Percentiles rank a stretch among this genome's conserved stretches.
These are phyloP conservation scores for Drosophila chauvacae DNA, from an alignment of 1,140 invertebrate species.

Conservation along the genomic window DNA sequence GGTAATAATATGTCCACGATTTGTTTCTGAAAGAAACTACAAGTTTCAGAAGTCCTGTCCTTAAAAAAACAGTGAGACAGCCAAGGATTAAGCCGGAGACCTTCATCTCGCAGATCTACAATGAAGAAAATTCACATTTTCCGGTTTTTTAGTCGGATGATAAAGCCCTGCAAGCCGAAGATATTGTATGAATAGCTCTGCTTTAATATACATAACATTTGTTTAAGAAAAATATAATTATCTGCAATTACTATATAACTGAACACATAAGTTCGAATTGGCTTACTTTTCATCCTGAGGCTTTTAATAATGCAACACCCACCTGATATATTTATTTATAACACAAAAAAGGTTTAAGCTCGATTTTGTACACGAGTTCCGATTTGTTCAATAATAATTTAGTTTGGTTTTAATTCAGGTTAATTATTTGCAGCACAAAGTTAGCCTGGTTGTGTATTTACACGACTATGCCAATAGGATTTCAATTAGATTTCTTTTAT, in stretches of 20 bases:
- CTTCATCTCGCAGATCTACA: too few relatives aligned
- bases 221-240: not conserved
- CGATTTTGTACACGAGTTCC: not conserved
- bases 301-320: not conserved
- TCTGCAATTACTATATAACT: not conserved
- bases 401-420: not conserved
- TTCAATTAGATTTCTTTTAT: conserved; percentile 5
- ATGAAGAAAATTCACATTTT: too few relatives aligned
- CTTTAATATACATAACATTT: not conserved
- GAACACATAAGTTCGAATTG: not conserved
- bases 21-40: not conserved
- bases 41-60: not conserved
- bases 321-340: not conserved
- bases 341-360: not conserved
- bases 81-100: too few relatives aligned
- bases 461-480: not conserved
- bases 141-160: too few relatives aligned
- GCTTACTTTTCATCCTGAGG: not conserved
- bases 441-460: not conserved
- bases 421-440: conserved; percentile 6
- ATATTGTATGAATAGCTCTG: not conserved
- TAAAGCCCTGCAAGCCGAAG: too few relatives aligned
- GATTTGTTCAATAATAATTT: not conserved
- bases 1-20: not conserved
- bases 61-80: too few relatives aligned